Conservation (phyloP, 1,140 invertebrate genomes). For the Rhyzopertha dominica region DNA sequence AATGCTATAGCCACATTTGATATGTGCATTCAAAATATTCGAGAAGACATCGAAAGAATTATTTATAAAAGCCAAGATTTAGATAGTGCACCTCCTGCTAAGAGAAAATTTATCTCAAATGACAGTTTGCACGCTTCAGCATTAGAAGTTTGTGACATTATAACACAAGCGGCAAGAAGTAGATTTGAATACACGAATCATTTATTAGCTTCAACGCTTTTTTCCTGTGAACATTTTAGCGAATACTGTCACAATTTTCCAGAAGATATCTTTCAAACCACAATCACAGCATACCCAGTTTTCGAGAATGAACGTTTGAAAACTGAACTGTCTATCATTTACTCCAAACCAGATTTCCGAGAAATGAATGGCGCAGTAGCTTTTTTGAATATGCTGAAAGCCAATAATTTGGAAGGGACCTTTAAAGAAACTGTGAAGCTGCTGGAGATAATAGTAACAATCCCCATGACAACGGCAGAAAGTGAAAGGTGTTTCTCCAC, state of each 20-base stretch:
- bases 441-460: constrained; percentile 21
- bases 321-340: constrained; percentile 15
- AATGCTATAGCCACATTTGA: constrained; percentile 7
- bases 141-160: constrained; percentile 10
- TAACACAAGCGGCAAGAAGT: not conserved
- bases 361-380: constrained; percentile 4
- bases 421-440: constrained; percentile 23
- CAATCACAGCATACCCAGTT: not conserved
- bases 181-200: constrained; percentile 5
- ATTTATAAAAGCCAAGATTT: not conserved
- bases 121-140: not conserved
- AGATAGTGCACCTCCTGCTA: not conserved
- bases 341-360: constrained; percentile 13
- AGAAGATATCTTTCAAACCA: not conserved
- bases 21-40: not conserved
- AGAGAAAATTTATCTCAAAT: not conserved
- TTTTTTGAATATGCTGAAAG: constrained; percentile 7
- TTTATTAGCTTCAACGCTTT: not conserved
- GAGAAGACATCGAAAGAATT: not conserved
- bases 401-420: constrained; percentile 16
- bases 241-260: not conserved
- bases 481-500: constrained; percentile 24
- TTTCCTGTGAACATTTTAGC: not conserved
- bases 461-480: constrained; percentile 23
- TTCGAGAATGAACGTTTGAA: not conserved